Evolutionary conservation across 2,113 vertebrate species (phyloP), one percentile per base, ranked within the genome.

Genomic region (Symphodus melops): DNA sequence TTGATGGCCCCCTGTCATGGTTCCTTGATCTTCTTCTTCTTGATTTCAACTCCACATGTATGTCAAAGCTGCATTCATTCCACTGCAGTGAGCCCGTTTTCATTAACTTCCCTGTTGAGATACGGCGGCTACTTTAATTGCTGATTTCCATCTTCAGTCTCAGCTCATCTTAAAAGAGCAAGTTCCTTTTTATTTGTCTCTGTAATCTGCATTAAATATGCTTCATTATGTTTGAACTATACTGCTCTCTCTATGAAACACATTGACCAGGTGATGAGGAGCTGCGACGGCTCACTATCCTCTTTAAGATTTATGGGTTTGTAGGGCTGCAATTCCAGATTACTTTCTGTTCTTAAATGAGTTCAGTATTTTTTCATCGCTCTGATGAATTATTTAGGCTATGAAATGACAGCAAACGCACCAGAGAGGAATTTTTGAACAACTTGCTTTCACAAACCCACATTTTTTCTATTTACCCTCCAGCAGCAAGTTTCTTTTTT

Each of bases 1-100:
- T 72, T 77, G 67, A 66, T 57, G 37, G 33, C 61, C 3, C 5
- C 33, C 52, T 67, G 70, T 72, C 78, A 54, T 57, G 28, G 55
- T 48, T 81, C 51, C 69, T 83, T 86, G 77, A 83, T 83, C 69
- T n/a, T n/a, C n/a, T n/a, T n/a, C n/a, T n/a, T n/a, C n/a, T n/a
- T n/a, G n/a, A 71, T 56, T 42, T 37, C 28, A 20, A 54, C 54
- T 61, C 69, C 62, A 61, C 60, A 70, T 78, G 76, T 78, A 73
- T 81, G 83, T 66, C 79, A 53, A 63, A 16, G 54, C 33, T 41
- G 1, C 19, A 25, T 80, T 67, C 76, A 55, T 63, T 78, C 49
- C 80, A 37, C 39, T 37, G 39, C 44, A 52, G 72, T 56, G 64
- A 46, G 51, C 37, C 74, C 57, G 55, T 73, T 73, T 65, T 51